phyloP scores from a whole-genome alignment of 2,113 vertebrate species.

The Nothoprocta perdicaria region DNA sequence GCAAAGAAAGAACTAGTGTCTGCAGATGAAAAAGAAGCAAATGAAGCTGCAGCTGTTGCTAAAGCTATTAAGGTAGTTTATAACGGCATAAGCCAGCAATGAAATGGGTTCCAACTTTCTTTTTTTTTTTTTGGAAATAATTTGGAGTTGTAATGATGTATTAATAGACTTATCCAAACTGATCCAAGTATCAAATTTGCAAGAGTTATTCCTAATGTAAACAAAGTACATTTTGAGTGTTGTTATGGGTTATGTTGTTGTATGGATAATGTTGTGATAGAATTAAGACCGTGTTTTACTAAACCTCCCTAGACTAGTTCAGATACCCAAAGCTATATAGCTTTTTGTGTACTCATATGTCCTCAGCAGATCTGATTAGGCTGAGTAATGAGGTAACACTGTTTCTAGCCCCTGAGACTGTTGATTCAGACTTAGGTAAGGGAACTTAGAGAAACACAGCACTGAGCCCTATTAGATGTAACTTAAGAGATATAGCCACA shows the following conservation, averaged over 20 bases:
- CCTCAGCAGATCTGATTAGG: neutral
- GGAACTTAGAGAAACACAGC: neutral
- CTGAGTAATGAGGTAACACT: neutral
- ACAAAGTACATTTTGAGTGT: neutral
- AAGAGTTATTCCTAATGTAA: neutral
- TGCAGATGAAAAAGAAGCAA: constrained; percentile 89
- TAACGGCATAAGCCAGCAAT: neutral
- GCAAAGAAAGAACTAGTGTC: constrained; percentile 90
- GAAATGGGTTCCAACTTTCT: neutral
- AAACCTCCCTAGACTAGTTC: neutral
- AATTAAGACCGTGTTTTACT: neutral
- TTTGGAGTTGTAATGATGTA: neutral
- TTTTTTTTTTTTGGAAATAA: neutral
- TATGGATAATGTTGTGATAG: too few relatives aligned
- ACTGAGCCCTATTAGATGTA: neutral
- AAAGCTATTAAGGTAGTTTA: constrained; percentile 87
- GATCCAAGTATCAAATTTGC: neutral
- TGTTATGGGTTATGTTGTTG: too few relatives aligned
- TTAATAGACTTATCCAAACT: neutral
- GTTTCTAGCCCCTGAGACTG: neutral
- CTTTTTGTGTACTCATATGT: neutral
- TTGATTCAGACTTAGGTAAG: neutral
- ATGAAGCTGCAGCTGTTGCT: constrained; percentile 86
- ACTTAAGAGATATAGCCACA: neutral
- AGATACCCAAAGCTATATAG: neutral